Evolutionary conservation across 1,140 invertebrate species (phyloP).

Genomic region (Amyelois transitella): DNA sequence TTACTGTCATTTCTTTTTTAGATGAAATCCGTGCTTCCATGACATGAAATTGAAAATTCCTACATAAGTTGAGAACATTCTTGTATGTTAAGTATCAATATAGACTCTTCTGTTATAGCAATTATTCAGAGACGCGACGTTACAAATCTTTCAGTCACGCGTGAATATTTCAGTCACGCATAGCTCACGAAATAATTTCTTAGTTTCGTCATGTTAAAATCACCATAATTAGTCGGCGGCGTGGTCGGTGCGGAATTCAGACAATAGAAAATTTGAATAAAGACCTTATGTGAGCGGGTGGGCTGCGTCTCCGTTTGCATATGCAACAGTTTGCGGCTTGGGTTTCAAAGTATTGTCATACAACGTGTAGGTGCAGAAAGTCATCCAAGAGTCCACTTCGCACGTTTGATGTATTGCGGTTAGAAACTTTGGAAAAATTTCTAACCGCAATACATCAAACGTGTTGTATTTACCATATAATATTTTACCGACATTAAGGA

Average conservation of each 20-base stretch:
- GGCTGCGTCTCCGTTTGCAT: slow-evolving; percentile 5
- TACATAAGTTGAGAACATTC: not conserved
- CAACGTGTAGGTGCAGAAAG: not conserved
- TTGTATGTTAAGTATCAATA: not conserved
- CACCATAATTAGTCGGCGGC: slow-evolving; percentile 7
- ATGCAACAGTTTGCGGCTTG: slow-evolving; percentile 1
- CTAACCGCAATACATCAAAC: too few species aligned
- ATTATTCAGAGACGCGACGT: not conserved
- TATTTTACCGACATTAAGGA: too few species aligned
- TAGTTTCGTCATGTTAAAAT: not conserved
- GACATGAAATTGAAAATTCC: not conserved
- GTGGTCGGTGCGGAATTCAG: not conserved
- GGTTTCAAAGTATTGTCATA: too few species aligned
- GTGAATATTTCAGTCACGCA: not conserved
- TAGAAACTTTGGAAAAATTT: too few species aligned
- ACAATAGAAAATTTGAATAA: slow-evolving; percentile 12
- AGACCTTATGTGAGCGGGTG: slow-evolving; percentile 4
- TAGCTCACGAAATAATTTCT: not conserved
- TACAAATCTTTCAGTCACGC: not conserved
- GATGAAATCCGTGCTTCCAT: too few species aligned
- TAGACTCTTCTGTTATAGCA: not conserved
- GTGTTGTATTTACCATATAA: too few species aligned
- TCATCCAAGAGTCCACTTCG: not conserved
- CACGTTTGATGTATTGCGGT: not conserved
- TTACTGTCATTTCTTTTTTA: too few species aligned